Evolutionary conservation across 2,797 vertebrate species (phyloP).

Genomic region (Lacerta agilis): DNA sequence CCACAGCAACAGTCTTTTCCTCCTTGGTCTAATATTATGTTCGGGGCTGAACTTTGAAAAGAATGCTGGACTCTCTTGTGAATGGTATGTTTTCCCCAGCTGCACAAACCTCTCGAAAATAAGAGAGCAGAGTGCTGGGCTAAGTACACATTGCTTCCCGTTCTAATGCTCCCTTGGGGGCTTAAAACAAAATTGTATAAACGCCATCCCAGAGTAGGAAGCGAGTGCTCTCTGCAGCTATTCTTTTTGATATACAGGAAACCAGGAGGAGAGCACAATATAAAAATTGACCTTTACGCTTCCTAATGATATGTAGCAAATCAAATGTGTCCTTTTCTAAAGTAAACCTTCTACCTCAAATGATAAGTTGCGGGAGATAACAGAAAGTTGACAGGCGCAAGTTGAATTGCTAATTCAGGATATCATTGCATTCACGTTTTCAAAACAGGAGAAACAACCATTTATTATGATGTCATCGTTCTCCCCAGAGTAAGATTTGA

Average conservation of each 20-base stretch:
- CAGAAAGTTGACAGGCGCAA: conserved; percentile 5
- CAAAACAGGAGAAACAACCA: not conserved
- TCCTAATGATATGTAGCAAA: conserved; percentile 25
- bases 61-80: not conserved
- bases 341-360: conserved; percentile 20
- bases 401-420: conserved; percentile 3
- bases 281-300: conserved; percentile 20
- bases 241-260: conserved; percentile 14
- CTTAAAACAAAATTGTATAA: conserved; percentile 25
- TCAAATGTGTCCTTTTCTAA: conserved; percentile 35
- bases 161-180: conserved; percentile 13
- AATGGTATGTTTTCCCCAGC: not conserved
- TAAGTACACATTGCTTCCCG: not conserved
- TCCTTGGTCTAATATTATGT: not conserved
- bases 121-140: not conserved
- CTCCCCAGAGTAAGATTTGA: not conserved
- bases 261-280: conserved; percentile 13
- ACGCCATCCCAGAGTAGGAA: not conserved
- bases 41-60: conserved; percentile 7
- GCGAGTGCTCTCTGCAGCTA: not conserved
- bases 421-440: not conserved
- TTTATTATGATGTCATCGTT: not conserved
- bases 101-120: not conserved
- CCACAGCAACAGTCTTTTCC: not conserved
- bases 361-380: conserved; percentile 23